Base-by-base conservation (phyloP, 2,888 invertebrate species). In the Trichacis sp. region DNA sequence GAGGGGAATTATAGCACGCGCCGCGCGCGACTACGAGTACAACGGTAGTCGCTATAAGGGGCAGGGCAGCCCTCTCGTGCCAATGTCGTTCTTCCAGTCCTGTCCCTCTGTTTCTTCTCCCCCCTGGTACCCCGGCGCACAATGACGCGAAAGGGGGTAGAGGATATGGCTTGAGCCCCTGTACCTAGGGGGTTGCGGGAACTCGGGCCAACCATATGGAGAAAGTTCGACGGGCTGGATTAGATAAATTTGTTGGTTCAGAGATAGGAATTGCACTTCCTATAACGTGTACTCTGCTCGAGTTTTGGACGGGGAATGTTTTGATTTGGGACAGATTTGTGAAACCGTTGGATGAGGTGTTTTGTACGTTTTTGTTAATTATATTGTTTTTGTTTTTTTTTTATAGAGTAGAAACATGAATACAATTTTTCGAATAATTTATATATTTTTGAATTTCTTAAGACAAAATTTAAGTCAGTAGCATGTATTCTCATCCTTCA, bases 1-100 rank as follows among this genome's bases (percentile, higher is more conserved):
- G 69, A 64, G 73, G 73, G 72, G 79, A 75, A 77, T 72, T 74
- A 5, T 73, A 83, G 83, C 83, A 83, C 84, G 84, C 83, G 84
- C 83, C 83, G 77, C 67, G 62, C 66, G 62, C 68, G 70, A 64
- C 69, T 77, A 76, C 57, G 60, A 65, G 60, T 71, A 59, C 68
- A 64, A 64, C 70, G 62, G 64, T 62, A 69, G 3, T n/a, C n/a
- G n/a, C n/a, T n/a, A n/a, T n/a, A n/a, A n/a, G n/a, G n/a, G n/a
- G 73, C 75, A 72, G 56, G 47, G 58, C 69, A 55, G 72, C 72
- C 70, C 69, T 70, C 69, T 68, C 64, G 57, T 57, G 60, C 49
- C 54, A 46, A 59, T 46, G 30, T 60, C 63, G 63, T 48, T 51
- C 52, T 63, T 55, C 38, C 60, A 43, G 53, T 68, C 60, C 12